These are phyloP conservation scores for Cephalopholis sonnerati DNA, from an alignment of 2,113 vertebrate genomes.

Conservation along the genomic window DNA sequence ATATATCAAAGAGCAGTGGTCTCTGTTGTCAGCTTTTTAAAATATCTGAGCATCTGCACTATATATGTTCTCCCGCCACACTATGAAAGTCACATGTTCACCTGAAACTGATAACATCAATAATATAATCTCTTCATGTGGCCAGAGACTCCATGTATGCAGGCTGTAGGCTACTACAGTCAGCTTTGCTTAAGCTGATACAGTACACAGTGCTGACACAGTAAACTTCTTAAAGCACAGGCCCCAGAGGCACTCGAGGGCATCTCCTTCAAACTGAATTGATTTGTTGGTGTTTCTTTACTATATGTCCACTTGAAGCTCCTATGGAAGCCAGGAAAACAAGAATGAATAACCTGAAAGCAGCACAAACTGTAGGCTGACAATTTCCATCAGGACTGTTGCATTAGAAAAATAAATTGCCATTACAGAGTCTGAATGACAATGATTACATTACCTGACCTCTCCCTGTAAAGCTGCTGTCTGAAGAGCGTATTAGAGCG, in stretches of 20 bases:
- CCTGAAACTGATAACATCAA: background rate
- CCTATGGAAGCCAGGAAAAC: background rate
- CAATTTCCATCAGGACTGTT: background rate
- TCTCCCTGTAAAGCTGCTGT: background rate
- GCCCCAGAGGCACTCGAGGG: background rate
- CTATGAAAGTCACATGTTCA: background rate
- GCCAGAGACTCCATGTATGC: background rate
- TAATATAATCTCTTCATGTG: background rate
- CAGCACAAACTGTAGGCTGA: background rate
- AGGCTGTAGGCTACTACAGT: background rate
- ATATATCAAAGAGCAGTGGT: background rate
- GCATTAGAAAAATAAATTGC: background rate
- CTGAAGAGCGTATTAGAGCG: background rate
- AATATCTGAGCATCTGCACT: background rate
- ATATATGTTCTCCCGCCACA: background rate
- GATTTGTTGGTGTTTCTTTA: background rate
- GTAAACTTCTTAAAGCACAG: slow-evolving; percentile 1
- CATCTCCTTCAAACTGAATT: background rate
- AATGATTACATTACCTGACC: background rate
- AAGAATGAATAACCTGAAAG: background rate
- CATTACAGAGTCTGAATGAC: background rate
- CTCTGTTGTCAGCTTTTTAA: background rate
- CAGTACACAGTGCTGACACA: background rate
- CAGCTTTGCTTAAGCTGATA: background rate
- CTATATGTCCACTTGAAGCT: background rate